These are phyloP conservation scores for Endomychus coccineus DNA, from an alignment of 2,888 invertebrate genomes.

Conservation along the genomic window DNA sequence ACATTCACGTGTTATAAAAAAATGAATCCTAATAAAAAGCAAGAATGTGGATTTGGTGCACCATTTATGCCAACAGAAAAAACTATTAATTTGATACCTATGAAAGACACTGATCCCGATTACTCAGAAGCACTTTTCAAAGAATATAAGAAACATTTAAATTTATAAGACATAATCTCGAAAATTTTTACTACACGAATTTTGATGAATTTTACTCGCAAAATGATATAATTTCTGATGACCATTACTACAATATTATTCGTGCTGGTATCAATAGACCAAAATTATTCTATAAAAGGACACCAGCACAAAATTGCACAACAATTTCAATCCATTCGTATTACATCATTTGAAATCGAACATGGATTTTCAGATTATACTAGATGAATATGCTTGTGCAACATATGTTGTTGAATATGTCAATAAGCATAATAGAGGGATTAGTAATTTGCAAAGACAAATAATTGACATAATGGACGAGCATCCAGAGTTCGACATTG, in stretches of 20 bases:
- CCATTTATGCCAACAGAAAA: slow-evolving; percentile 26
- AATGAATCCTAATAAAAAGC: slow-evolving; percentile 15
- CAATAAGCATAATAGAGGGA: slow-evolving; percentile 37
- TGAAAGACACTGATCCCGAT: slow-evolving; percentile 19
- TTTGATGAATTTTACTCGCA: slow-evolving; percentile 19
- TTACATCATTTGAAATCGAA: slow-evolving; percentile 33
- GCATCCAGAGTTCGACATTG: slow-evolving; percentile 34
- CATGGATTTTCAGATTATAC: slow-evolving; percentile 38
- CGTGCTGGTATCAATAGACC: slow-evolving; percentile 28
- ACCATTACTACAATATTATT: slow-evolving; percentile 26
- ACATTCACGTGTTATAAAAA: slow-evolving; percentile 29
- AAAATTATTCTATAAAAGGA: slow-evolving; percentile 33
- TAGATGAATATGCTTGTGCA: slow-evolving; percentile 40
- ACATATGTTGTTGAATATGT: slow-evolving; percentile 40
- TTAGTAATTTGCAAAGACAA: slow-evolving; percentile 34
- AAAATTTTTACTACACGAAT: slow-evolving; percentile 17
- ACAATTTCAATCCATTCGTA: slow-evolving; percentile 39
- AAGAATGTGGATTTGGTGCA: slow-evolving; percentile 31
- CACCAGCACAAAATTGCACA: slow-evolving; percentile 36
- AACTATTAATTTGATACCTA: slow-evolving; percentile 23
- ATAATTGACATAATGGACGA: slow-evolving; percentile 32
- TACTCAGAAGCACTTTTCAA: slow-evolving; percentile 7
- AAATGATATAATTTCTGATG: slow-evolving; percentile 25
- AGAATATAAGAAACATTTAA: slow-evolving; percentile 12
- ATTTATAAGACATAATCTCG: slow-evolving; percentile 14